Base-by-base conservation (phyloP, 2,888 invertebrate species). In the Mactromeris polynyma region DNA sequence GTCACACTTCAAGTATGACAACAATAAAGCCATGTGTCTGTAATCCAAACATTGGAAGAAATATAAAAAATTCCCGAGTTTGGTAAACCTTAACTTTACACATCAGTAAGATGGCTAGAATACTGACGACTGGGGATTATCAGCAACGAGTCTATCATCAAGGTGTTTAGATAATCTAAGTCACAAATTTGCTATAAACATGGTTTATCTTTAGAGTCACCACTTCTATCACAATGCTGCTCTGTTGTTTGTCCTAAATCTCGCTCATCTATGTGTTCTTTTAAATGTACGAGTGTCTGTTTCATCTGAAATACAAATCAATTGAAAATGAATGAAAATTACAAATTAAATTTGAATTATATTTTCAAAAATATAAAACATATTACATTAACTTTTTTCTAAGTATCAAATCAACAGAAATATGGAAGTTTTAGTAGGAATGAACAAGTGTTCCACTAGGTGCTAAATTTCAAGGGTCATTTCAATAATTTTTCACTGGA, bases 281-380 rank as follows among this genome's bases (percentile, higher is more conserved):
- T 89, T 33, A 94, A 83, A 69, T 90, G 83, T 33, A 85, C 82
- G 77, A 94, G 85, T 21, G 92, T 92, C 42, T 83, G 58, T 82
- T 93, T 93, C 93, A 94, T 94, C 94, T 94, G 93, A 40, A 92
- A 92, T n/a, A n/a, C n/a, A n/a, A n/a, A 58, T 54, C 26, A 78
- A 81, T 2, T 54, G 51, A 46, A 81, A 19, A 4, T 17, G 11
- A 2, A 46, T 46, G 11, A 46, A 4, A 46, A 46, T 46, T 7
- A 46, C 46, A n/a, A n/a, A n/a, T n/a, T n/a, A n/a, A n/a, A n/a
- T n/a, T n/a, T n/a, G n/a, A n/a, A n/a, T n/a, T n/a, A n/a, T n/a
- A n/a, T n/a, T n/a, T n/a, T n/a, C n/a, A n/a, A n/a, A n/a, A n/a
- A n/a, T n/a, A n/a, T n/a, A n/a, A n/a, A n/a, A n/a, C n/a, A n/a